These are phyloP conservation scores for Ceramica pisi DNA, from an alignment of 2,888 invertebrate species.

Conservation along the genomic window DNA sequence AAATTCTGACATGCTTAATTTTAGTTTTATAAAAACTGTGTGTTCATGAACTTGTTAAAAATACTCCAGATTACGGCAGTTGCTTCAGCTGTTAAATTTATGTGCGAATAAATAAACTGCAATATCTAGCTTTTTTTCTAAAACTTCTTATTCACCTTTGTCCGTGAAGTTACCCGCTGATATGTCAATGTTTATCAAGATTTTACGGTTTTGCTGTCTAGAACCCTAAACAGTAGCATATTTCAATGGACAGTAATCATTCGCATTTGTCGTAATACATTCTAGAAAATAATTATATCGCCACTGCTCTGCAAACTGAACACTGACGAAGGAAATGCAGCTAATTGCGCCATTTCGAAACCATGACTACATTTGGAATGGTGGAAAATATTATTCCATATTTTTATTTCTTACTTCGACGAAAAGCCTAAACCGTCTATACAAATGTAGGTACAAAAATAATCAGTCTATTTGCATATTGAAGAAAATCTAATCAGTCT, in stretches of 20 bases:
- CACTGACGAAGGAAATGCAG: constrained; percentile 32
- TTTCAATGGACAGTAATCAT: constrained; percentile 54
- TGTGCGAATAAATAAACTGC: constrained; percentile 30
- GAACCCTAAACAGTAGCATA: constrained; percentile 65
- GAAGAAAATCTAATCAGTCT: neutral
- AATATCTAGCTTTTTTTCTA: neutral
- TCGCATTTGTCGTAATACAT: constrained; percentile 63
- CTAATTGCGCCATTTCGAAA: constrained; percentile 35
- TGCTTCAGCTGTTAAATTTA: constrained; percentile 43
- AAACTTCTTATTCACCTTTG: neutral
- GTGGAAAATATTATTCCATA: constrained; percentile 1
- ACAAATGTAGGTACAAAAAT: too few species aligned
- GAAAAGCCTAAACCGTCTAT: neutral
- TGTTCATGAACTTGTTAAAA: constrained; percentile 46
- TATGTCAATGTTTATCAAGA: neutral
- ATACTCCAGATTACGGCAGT: constrained; percentile 48
- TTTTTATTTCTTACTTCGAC: neutral
- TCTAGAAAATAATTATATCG: constrained; percentile 66
- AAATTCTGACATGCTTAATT: constrained; percentile 50
- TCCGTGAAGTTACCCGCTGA: neutral
- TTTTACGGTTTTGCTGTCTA: constrained; percentile 8
- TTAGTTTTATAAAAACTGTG: constrained; percentile 3
- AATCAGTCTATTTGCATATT: too few species aligned
- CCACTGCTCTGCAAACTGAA: constrained; percentile 29
- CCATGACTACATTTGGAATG: constrained; percentile 14